Percentiles rank a stretch among this genome's conserved stretches.
phyloP scores from a whole-genome alignment of 2,797 vertebrate genomes.

The Catamblyrhynchus diadema region DNA sequence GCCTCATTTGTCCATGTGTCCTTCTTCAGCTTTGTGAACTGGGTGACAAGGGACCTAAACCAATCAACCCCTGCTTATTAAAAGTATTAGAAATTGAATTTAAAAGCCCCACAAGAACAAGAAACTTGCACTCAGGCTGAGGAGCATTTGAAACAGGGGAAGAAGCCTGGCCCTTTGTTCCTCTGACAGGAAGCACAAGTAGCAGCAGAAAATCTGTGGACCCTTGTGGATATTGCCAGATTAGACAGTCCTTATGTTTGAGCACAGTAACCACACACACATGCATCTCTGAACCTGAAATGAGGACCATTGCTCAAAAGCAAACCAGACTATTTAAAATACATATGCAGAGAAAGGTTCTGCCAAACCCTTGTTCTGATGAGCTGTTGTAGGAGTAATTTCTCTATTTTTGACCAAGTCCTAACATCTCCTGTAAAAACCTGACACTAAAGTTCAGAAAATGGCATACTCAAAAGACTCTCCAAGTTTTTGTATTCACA shows the following conservation, averaged over 20 bases:
- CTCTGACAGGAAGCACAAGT: neutral
- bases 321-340: neutral
- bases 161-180: neutral
- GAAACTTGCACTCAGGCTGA: neutral
- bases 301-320: neutral
- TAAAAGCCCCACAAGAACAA: neutral
- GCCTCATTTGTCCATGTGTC: neutral
- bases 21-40: neutral
- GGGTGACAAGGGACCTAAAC: neutral
- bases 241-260: neutral
- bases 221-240: neutral
- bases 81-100: neutral
- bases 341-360: rapidly evolving
- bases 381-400: neutral
- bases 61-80: neutral
- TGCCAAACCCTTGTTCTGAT: neutral
- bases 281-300: neutral
- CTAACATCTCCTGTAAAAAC: neutral
- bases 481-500: neutral
- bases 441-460: neutral
- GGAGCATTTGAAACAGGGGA: neutral
- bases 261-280: neutral
- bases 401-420: neutral
- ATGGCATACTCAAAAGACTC: neutral
- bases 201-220: neutral